Evolutionary conservation across 2,113 vertebrate species (phyloP), one percentile per base, ranked within the genome.

Genomic region (Corythaeola cristata): DNA sequence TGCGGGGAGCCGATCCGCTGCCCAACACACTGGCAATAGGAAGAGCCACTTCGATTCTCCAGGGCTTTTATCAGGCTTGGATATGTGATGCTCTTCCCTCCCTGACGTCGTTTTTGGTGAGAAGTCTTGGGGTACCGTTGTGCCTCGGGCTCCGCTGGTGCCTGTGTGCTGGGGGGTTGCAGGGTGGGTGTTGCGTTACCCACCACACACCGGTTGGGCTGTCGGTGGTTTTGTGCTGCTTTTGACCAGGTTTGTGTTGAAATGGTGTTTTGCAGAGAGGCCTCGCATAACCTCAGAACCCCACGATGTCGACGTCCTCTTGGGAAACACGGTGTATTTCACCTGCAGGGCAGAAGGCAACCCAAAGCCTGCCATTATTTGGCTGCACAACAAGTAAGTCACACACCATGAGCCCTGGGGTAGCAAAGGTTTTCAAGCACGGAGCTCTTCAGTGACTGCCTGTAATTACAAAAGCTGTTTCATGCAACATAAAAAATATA

Each of bases 311-410:
- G 98, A 99, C 6, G 98, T 99, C 69, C 98, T 98, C 68, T 98
- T 99, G 74, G 99, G 99, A 92, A 99, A 99, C 97, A 99, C 99
- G 0, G 99, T 99, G 89, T 99, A 99, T 98, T 99, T 99, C 97
- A 99, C 98, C 94, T 99, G 99, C 95, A 98, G 99, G 94, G 99
- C 99, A 19, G 99, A 99, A 95, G 99, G 99, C n/a, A 99, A 99
- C 97, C 99, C 99, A 19, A 99, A 99, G 93, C 99, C 99, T 58
- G 98, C 98, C 35, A 99, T 99, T 88, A 99, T 99, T 96, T 99
- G 99, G 99, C 98, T 99, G 62, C 98, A 99, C 93, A 99, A 99
- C 98, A 99, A 99, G 99, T 99, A 97, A 98, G 98, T 84, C 10
- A 0, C 17, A 16, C 6, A 5, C 55, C 35, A 15, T 20, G 62